phyloP scores from a whole-genome alignment of 2,888 invertebrate genomes.

The Netelia inedita region DNA sequence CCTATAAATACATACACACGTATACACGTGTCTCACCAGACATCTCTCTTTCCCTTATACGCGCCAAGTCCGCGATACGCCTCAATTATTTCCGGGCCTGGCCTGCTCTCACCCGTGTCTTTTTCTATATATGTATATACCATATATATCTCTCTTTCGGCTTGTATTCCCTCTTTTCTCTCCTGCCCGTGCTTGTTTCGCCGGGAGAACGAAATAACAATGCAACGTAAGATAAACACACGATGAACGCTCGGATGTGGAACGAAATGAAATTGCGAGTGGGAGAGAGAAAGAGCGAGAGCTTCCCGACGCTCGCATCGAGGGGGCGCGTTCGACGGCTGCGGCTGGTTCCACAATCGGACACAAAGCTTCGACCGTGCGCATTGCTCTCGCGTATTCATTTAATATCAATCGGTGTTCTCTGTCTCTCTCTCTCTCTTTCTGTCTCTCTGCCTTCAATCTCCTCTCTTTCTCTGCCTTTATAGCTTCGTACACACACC shows the following conservation, averaged over 20 bases:
- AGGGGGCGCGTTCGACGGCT: constrained; percentile 40
- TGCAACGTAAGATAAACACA: constrained; percentile 81
- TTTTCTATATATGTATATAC: background rate
- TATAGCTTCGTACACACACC: background rate
- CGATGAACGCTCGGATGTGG: constrained; percentile 77
- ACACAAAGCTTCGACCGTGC: constrained; percentile 67
- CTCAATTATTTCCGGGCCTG: constrained; percentile 80
- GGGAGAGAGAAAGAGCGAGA: constrained; percentile 12
- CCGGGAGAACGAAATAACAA: constrained; percentile 78
- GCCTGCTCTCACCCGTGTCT: constrained; percentile 67
- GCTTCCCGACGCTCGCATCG: constrained; percentile 29
- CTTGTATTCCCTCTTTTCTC: background rate
- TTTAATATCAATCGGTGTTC: constrained; percentile 72
- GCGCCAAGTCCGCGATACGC: constrained; percentile 74
- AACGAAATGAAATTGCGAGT: constrained; percentile 78
- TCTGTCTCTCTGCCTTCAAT: constrained; percentile 30
- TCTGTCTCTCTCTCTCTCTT: constrained; percentile 48
- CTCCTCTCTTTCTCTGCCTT: constrained; percentile 33
- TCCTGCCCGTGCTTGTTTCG: constrained; percentile 53
- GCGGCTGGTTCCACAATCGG: constrained; percentile 57
- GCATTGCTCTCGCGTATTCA: constrained; percentile 60
- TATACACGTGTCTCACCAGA: constrained; percentile 13
- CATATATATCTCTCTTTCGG: constrained; percentile 15
- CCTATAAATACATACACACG: constrained; percentile 9
- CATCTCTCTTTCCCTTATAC: constrained; percentile 45